Evolutionary conservation across 1,140 invertebrate species (phyloP).

Genomic region (Drosophila eugracilis): DNA sequence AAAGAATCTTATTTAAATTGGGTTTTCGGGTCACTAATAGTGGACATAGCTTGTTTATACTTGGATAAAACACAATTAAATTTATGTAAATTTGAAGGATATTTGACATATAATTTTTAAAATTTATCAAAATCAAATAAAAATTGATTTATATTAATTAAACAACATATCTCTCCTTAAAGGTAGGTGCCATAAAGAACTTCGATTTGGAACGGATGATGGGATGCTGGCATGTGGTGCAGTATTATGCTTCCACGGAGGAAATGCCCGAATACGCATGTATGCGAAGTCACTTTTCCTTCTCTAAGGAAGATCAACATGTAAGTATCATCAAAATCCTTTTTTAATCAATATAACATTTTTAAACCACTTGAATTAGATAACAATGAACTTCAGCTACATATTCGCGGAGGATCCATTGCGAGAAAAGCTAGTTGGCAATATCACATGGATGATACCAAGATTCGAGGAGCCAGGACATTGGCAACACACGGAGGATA

Average conservation of each 20-base stretch:
- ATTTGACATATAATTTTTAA: no score
- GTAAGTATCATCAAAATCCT: slow-evolving; percentile 29
- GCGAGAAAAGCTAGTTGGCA: slow-evolving; percentile 91
- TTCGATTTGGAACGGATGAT: slow-evolving; percentile 87
- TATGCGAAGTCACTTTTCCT: slow-evolving; percentile 91
- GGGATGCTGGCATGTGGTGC: slow-evolving; percentile 92
- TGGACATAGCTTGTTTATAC: no score
- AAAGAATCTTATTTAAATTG: no score
- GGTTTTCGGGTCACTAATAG: no score
- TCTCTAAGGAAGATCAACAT: slow-evolving; percentile 77
- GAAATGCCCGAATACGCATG: slow-evolving; percentile 92
- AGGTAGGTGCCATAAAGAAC: slow-evolving; percentile 86
- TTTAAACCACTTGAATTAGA: slow-evolving; percentile 67
- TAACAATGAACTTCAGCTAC: slow-evolving; percentile 95
- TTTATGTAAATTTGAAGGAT: no score
- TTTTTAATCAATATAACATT: not conserved
- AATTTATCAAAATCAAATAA: not conserved
- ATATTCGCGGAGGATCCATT: slow-evolving; percentile 93
- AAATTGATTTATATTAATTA: not conserved
- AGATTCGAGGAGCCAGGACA: slow-evolving; percentile 90
- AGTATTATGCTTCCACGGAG: slow-evolving; percentile 94
- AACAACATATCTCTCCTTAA: not conserved
- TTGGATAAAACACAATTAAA: no score
- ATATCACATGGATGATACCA: slow-evolving; percentile 94
- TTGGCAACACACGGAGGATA: slow-evolving; percentile 93